A percentile compares a stretch with the other conserved stretches of the same genome.
Conservation (phyloP, 1,140 invertebrate species). For the Magallana gigas region DNA sequence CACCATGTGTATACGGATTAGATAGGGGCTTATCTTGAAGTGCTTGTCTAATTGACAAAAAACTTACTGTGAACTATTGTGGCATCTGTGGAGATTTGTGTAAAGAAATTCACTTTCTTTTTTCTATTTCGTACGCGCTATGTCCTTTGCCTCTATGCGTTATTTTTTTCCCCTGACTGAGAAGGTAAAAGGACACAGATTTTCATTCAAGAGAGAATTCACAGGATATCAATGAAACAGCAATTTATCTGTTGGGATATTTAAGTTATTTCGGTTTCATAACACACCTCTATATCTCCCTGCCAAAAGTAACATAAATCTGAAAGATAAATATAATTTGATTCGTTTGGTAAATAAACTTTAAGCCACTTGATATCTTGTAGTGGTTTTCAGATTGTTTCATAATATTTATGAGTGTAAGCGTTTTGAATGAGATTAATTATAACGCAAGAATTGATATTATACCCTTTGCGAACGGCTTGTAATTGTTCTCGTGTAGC, state of each 20-base stretch:
- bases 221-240: constrained; percentile 20
- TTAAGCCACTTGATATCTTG: neutral
- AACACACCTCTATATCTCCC: neutral
- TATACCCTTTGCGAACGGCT: neutral
- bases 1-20: constrained; percentile 13
- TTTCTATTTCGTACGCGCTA: neutral
- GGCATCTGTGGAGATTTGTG: constrained; percentile 8
- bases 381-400: neutral
- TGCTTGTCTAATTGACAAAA: constrained; percentile 37
- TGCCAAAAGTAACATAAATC: neutral
- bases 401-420: constrained; percentile 18
- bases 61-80: constrained; percentile 24
- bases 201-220: neutral
- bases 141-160: constrained; percentile 1
- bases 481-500: constrained; percentile 23
- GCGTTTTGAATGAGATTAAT: constrained; percentile 21
- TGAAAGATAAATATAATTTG: constrained; percentile 15
- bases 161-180: neutral
- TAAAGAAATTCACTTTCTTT: constrained; percentile 24
- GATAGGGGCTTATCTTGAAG: constrained; percentile 12
- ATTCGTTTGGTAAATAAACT: constrained; percentile 25
- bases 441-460: constrained; percentile 31
- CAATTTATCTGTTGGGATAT: neutral
- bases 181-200: neutral
- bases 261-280: constrained; percentile 20